These are phyloP conservation scores for Penaeus vannamei DNA, from an alignment of 1,140 invertebrate genomes.

Conservation along the genomic window DNA sequence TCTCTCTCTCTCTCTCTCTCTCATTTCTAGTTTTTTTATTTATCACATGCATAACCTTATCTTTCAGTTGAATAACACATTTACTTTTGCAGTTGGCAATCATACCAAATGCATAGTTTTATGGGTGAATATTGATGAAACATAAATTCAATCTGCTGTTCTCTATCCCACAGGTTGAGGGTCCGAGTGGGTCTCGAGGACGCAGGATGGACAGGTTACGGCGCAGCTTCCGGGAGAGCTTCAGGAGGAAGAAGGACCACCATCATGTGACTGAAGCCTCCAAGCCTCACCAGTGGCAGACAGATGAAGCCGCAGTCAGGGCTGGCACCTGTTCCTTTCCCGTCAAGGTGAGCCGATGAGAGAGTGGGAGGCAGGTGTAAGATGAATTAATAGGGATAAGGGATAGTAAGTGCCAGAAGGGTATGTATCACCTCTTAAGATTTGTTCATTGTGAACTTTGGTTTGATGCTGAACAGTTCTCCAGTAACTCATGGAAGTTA, in stretches of 20 bases:
- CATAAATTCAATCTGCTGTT: background rate
- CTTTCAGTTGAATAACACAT: too few relatives aligned
- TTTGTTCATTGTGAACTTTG: background rate
- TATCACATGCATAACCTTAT: too few relatives aligned
- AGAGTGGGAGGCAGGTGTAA: background rate
- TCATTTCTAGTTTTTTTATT: too few relatives aligned
- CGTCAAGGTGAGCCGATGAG: slow-evolving; percentile 82
- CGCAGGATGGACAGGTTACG: slow-evolving; percentile 92
- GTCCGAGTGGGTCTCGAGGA: slow-evolving; percentile 59
- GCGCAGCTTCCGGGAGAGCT: slow-evolving; percentile 92
- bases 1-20: too few relatives aligned
- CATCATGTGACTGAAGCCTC: slow-evolving; percentile 84
- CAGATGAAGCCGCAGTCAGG: slow-evolving; percentile 96
- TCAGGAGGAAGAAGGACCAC: slow-evolving; percentile 80
- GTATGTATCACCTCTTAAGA: background rate
- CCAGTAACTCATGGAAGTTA: background rate
- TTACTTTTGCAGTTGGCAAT: too few relatives aligned
- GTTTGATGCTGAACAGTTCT: background rate
- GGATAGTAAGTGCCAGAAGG: too few relatives aligned
- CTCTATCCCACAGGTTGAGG: slow-evolving; percentile 61
- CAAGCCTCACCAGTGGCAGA: slow-evolving; percentile 97
- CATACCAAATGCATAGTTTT: too few relatives aligned
- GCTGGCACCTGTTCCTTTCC: slow-evolving; percentile 96
- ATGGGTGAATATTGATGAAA: background rate
- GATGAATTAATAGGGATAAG: slow-evolving; percentile 46